A percentile compares a stretch with the other conserved stretches of the same genome.
Conservation (phyloP, 2,797 vertebrate species). For the Semaprochilodus insignis region DNA sequence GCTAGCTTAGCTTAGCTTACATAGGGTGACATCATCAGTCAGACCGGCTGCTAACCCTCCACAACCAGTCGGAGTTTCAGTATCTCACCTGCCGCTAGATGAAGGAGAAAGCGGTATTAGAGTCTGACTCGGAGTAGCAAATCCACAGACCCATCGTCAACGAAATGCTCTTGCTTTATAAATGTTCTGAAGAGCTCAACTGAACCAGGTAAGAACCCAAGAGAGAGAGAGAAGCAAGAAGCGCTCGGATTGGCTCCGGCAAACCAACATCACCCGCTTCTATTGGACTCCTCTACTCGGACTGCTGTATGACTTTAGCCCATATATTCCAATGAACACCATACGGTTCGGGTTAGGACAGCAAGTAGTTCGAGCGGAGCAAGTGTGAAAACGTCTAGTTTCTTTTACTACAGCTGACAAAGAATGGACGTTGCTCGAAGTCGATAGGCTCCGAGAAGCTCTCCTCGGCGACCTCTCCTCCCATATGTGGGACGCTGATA, state of each 20-base stretch:
- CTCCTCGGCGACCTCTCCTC: slow-evolving; percentile 32
- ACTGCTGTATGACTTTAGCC: not conserved
- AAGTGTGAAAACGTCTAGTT: not conserved
- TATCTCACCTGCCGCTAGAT: slow-evolving; percentile 81
- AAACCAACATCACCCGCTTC: slow-evolving; percentile 11
- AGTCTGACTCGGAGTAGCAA: slow-evolving; percentile 55
- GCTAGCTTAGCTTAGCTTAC: not conserved
- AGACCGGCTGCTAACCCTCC: not conserved
- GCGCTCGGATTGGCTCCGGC: slow-evolving; percentile 70
- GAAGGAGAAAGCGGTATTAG: slow-evolving; percentile 61
- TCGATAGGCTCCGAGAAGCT: slow-evolving; percentile 29
- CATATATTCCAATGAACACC: not conserved
- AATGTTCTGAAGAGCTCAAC: slow-evolving; percentile 24
- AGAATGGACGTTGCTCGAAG: not conserved
- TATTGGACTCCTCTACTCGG: slow-evolving; percentile 66
- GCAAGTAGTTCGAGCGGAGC: too few species aligned
- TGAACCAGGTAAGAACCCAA: not conserved
- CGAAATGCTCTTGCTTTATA: slow-evolving; percentile 21
- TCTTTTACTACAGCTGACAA: not conserved
- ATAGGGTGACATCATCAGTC: not conserved
- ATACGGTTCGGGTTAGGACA: too few species aligned
- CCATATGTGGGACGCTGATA: slow-evolving; percentile 36
- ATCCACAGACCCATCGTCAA: slow-evolving; percentile 69
- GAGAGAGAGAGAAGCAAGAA: slow-evolving; percentile 20
- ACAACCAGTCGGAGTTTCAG: not conserved